Evolutionary conservation across 2,113 vertebrate species (phyloP), one percentile per base, ranked within the genome.

Genomic region (Paradisaea rubra): DNA sequence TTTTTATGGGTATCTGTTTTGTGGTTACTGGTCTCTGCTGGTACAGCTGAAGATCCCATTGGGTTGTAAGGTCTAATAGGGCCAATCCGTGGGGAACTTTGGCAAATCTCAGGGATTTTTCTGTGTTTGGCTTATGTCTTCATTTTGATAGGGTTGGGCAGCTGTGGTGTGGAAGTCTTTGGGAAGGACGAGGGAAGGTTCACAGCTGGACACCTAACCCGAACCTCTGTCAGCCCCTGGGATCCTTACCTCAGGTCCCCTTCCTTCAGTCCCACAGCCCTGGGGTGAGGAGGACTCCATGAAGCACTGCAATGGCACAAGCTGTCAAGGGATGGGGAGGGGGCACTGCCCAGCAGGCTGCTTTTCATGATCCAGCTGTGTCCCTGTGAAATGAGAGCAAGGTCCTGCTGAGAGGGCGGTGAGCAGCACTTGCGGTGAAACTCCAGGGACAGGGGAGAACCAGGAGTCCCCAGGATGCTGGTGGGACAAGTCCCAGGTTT

Each of bases 281-380:
- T 19, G 13, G 23, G 14, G 3, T 4, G 4, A 86, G 39, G 22
- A 10, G 15, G 11, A 3, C 47, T 37, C 49, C 1, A 1, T 30
- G 39, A 68, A 68, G 17, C 6, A 19, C 37, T 86, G 35, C n/a
- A 56, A 6, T 33, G 37, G n/a, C 4, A 5, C 21, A 27, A 47
- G 42, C 21, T 31, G 14, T 8, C 9, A 23, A 22, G 9, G 57
- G 25, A 42, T 15, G 13, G 27, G 35, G 39, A 35, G 27, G 24
- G n/a, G 13, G 15, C 68, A 6, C 23, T 74, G 56, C 41, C n/a
- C 30, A 52, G 37, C 27, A 33, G 37, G 31, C 28, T 77, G 44
- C 1, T 9, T 63, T 66, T 60, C 10, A 4, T 69, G 21, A 30
- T 70, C 19, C 45, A 44, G 22, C 39, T 72, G 42, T 64, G 72